Percentiles rank a stretch among this genome's conserved stretches.
phyloP scores from a whole-genome alignment of 2,113 vertebrate species.

The Chaetorhynchus papuensis region DNA sequence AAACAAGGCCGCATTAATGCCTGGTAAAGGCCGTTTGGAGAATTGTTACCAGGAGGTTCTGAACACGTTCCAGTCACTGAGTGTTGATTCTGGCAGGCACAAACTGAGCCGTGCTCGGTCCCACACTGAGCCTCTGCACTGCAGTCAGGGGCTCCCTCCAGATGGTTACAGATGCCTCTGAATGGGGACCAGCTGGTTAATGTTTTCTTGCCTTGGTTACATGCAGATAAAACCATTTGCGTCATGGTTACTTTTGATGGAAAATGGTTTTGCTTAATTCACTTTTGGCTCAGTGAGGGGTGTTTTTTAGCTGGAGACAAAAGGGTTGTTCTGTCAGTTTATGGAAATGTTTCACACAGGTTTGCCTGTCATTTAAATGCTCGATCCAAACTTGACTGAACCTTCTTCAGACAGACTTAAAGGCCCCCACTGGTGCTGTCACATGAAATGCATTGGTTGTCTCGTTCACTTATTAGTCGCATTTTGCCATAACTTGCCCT shows the following conservation, averaged over 20 bases:
- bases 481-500: neutral
- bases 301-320: neutral
- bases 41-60: constrained; percentile 21
- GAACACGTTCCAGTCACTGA: constrained; percentile 46
- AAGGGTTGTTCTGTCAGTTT: constrained; percentile 18
- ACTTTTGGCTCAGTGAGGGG: neutral
- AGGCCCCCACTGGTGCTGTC: neutral
- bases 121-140: constrained; percentile 18
- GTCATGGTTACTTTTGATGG: constrained; percentile 2
- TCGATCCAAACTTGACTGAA: neutral
- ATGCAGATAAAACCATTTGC: constrained; percentile 30
- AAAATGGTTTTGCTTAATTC: constrained; percentile 11
- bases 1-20: neutral
- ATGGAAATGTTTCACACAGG: neutral
- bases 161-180: constrained; percentile 56
- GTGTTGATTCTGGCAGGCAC: constrained; percentile 51
- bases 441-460: neutral
- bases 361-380: neutral
- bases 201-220: constrained; percentile 61
- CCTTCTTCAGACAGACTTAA: neutral
- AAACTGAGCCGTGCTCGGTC: neutral
- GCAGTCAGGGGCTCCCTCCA: constrained; percentile 37
- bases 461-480: neutral
- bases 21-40: constrained; percentile 16
- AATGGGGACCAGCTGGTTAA: constrained; percentile 55